Evolutionary conservation across 2,797 vertebrate species (phyloP).

Genomic region (Graptemys geographica): DNA sequence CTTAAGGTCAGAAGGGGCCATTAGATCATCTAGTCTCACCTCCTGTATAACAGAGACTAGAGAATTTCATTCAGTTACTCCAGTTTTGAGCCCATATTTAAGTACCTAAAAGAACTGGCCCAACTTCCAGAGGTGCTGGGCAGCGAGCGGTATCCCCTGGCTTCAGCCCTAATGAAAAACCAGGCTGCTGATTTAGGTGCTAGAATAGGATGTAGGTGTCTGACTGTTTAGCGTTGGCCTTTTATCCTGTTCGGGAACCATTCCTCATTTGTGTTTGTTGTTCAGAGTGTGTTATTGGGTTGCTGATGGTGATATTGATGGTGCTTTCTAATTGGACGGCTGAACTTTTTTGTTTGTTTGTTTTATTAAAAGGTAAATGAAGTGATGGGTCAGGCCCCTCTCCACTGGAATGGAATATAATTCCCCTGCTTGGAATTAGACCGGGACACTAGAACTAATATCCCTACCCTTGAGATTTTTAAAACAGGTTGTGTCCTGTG

Average conservation of each 20-base stretch:
- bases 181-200: neutral
- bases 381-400: neutral
- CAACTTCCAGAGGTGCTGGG: neutral
- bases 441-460: neutral
- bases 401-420: neutral
- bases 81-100: neutral
- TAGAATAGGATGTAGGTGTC: neutral
- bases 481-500: neutral
- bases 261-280: neutral
- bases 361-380: neutral
- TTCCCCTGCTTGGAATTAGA: neutral
- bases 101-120: neutral
- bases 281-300: neutral
- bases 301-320: too few relatives aligned
- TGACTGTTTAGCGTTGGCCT: neutral
- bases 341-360: too few relatives aligned
- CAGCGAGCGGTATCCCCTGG: neutral
- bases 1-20: too few relatives aligned
- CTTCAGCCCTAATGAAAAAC: neutral
- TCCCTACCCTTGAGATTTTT: neutral
- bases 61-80: neutral
- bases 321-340: neutral
- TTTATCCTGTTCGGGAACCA: neutral
- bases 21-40: neutral
- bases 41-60: neutral